A percentile compares a stretch with the other conserved stretches of the same genome.
Conservation (phyloP, 1,140 invertebrate genomes). For the Papilio dardanus region DNA sequence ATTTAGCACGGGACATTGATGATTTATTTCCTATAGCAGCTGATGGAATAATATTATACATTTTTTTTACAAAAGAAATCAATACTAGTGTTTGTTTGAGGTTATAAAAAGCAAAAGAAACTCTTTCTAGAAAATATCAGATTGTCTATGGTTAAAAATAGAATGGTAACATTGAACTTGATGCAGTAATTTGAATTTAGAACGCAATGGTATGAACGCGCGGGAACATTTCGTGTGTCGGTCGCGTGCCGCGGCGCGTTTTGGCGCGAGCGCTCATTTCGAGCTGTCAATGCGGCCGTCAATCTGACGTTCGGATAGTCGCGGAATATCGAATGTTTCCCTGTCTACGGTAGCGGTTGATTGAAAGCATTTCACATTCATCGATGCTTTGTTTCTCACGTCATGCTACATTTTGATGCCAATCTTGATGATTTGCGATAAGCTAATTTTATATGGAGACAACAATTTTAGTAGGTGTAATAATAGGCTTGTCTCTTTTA, state of each 20-base stretch:
- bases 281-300: slow-evolving; percentile 33
- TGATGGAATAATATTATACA: slow-evolving; percentile 40
- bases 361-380: slow-evolving; percentile 13
- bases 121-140: neutral
- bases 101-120: neutral
- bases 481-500: too few relatives aligned
- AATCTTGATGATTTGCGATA: too few relatives aligned
- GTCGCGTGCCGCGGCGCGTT: slow-evolving; percentile 26
- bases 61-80: slow-evolving; percentile 3
- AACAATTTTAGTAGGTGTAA: too few relatives aligned
- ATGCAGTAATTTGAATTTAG: slow-evolving; percentile 27
- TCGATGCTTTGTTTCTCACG: neutral
- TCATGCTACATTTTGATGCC: neutral
- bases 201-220: slow-evolving; percentile 6
- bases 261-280: slow-evolving; percentile 33
- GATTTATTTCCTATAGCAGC: slow-evolving; percentile 59
- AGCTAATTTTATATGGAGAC: too few relatives aligned
- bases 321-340: slow-evolving; percentile 18
- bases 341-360: slow-evolving; percentile 19
- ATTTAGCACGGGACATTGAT: slow-evolving; percentile 45
- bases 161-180: slow-evolving; percentile 27
- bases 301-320: slow-evolving; percentile 23
- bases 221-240: slow-evolving; percentile 21
- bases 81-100: neutral
- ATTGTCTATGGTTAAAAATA: slow-evolving; percentile 3